A percentile compares a stretch with the other conserved stretches of the same genome.
Conservation (phyloP, 2,113 vertebrate species). For the Sapayoa aenigma region DNA sequence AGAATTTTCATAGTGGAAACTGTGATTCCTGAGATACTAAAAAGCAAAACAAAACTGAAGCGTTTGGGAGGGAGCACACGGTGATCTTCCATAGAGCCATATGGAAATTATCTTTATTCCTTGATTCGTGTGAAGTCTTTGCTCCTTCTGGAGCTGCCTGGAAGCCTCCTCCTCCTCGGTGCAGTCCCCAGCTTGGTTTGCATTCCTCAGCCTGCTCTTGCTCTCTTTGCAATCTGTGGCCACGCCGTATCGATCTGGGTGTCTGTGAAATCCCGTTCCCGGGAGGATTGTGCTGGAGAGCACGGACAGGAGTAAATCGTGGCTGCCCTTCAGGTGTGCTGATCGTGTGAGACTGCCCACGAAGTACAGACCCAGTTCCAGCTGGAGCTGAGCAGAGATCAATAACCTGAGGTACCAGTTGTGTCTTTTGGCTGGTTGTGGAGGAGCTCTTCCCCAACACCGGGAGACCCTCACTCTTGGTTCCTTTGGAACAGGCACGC, state of each 20-base stretch:
- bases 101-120: not conserved
- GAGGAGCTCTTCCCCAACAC: rapidly evolving
- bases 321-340: not conserved
- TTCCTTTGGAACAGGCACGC: not conserved
- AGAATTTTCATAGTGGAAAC: not conserved
- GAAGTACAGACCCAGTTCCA: not conserved
- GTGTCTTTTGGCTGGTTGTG: not conserved
- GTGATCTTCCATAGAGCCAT: not conserved
- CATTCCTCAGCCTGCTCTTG: not conserved
- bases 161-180: not conserved
- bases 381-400: not conserved
- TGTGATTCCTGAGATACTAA: not conserved
- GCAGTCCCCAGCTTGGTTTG: not conserved
- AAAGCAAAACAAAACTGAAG: not conserved
- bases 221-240: not conserved
- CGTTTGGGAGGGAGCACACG: not conserved
- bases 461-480: rapidly evolving
- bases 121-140: not conserved
- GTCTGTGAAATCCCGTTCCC: not conserved
- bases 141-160: not conserved
- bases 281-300: not conserved
- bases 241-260: not conserved
- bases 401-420: not conserved
- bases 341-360: rapidly evolving
- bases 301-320: not conserved